Evolutionary conservation across 2,797 vertebrate species (phyloP), one percentile per base, ranked within the genome.

Genomic region (Hoplostethus mediterraneus): DNA sequence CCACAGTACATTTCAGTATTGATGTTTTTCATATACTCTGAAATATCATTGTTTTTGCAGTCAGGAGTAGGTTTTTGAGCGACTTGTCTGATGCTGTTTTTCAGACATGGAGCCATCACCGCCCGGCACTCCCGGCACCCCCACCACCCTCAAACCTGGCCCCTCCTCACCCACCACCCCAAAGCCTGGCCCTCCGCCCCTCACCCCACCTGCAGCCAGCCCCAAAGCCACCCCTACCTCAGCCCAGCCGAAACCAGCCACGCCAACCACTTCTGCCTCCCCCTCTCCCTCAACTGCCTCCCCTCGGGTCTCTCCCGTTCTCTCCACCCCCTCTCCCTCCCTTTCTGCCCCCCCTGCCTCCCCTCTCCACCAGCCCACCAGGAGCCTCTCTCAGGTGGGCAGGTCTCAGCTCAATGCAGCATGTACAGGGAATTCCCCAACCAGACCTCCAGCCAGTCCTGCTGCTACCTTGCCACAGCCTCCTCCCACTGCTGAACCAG

Each of bases 321-420:
- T 84, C 21, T 81, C 69, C 33, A 82, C 81, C 13, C 79, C 72
- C 47, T 85, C 91, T 16, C 88, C 83, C 5, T 86, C 89, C 44
- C 69, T 89, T 63, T 86, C 88, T 59, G 63, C 77, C 11, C 78
- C 83, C 0, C 72, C 90, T 4, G 31, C 77, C 25, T 84, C 85
- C 2, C 81, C 89, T 38, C 66, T 80, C 4, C 73, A 17, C 44
- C 90, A 82, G 65, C 88, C 91, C 12, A 47, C 78, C 63, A 90
- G 91, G 69, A 92, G 77, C 61, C 82, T 82, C 30, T 91, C 93
- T 47, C 91, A 88, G 36, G 83, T 75, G 16, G 94, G 94, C 17
- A 90, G 94, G 56, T 94, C 95, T 58, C 94, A 94, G 86, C 92
- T 95, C 13, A 96, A 96, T 4, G 94, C 94, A 11, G 70, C 92